Percentiles rank a stretch among this genome's conserved stretches.
Evolutionary conservation across 2,797 vertebrate genomes (phyloP).

Genomic region (Tolypeutes matacus): DNA sequence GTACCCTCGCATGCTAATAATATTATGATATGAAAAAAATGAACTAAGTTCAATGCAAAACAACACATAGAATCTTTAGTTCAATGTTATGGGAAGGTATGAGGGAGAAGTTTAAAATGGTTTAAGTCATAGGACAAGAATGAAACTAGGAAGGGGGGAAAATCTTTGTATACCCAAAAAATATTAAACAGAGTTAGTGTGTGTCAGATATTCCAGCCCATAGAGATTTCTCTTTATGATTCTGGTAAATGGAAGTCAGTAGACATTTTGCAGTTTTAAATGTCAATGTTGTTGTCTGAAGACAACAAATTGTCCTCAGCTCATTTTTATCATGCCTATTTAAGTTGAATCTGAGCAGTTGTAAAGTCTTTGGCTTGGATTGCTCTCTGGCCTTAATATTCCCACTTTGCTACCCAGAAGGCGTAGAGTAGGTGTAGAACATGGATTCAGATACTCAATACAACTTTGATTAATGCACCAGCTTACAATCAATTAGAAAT

Average conservation of each 20-base stretch:
- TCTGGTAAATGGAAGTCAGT: not conserved
- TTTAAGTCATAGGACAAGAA: not conserved
- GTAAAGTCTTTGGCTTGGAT: not conserved
- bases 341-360: not conserved
- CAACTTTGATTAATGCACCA: not conserved
- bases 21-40: not conserved
- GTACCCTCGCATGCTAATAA: not conserved
- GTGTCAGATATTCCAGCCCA: not conserved
- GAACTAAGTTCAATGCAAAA: not conserved
- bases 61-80: too few relatives aligned
- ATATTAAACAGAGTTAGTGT: not conserved
- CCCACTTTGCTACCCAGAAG: not conserved
- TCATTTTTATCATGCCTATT: not conserved
- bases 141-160: not conserved
- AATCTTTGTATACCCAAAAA: not conserved
- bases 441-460: not conserved
- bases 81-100: not conserved
- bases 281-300: not conserved
- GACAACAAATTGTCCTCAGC: not conserved
- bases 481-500: slow-evolving; percentile 1
- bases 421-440: not conserved
- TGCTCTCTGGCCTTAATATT: not conserved
- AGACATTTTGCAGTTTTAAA: slow-evolving; percentile 6
- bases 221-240: not conserved
- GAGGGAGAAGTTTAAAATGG: not conserved